These are phyloP conservation scores for Pseudomyrmex flavicornis DNA, from an alignment of 1,140 invertebrate species.

Conservation along the genomic window DNA sequence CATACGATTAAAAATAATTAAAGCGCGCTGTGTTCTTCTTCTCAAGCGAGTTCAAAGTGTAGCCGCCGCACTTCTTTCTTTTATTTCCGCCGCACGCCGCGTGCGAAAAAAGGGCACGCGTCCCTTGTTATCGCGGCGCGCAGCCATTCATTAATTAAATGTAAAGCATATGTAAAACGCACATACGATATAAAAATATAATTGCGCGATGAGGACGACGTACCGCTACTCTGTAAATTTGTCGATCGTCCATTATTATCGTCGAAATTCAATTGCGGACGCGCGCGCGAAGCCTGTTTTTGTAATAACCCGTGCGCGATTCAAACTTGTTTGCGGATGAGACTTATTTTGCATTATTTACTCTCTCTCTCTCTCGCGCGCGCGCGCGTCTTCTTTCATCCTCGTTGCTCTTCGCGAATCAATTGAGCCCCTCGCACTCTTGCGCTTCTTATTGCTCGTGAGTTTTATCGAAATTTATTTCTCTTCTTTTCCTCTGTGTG, in stretches of 20 bases:
- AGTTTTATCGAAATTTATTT: neutral
- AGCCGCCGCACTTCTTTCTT: neutral
- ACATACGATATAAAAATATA: constrained; percentile 59
- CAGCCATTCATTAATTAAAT: constrained; percentile 65
- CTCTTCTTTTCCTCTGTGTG: neutral
- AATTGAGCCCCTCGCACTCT: neutral
- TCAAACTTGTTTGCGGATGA: constrained; percentile 53
- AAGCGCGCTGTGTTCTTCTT: constrained; percentile 5
- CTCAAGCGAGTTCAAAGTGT: constrained; percentile 52
- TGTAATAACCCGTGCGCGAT: constrained; percentile 49
- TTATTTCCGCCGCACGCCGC: neutral
- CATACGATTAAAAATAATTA: constrained; percentile 43
- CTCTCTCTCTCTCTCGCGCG: neutral
- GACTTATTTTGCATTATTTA: constrained; percentile 62
- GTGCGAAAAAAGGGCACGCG: constrained; percentile 27
- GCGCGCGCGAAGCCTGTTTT: constrained; percentile 57
- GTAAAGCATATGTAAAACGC: constrained; percentile 65
- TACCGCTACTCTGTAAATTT: constrained; percentile 72
- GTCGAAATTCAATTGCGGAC: constrained; percentile 71
- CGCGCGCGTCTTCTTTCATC: constrained; percentile 3
- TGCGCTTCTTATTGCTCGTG: neutral
- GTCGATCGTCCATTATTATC: constrained; percentile 69
- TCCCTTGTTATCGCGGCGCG: constrained; percentile 46
- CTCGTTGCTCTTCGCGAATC: constrained; percentile 18
- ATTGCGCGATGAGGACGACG: constrained; percentile 62